Evolutionary conservation across 2,888 invertebrate genomes (phyloP).

Genomic region (Rhingia campestris): DNA sequence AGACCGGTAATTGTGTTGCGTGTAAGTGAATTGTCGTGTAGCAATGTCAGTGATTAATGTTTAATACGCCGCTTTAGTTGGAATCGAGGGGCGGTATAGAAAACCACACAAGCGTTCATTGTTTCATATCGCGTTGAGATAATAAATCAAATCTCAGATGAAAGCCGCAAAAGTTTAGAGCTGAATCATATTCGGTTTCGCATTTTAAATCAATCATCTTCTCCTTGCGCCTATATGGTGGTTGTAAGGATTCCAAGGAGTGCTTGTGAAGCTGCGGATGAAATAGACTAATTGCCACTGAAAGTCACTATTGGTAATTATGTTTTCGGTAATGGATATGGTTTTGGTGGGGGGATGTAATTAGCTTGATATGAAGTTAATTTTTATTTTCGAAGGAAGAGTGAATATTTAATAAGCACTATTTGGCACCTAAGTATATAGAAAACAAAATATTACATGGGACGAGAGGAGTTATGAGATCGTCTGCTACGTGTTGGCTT

Average conservation of each 20-base stretch:
- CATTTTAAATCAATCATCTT: conserved; percentile 66
- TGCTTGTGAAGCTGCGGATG: conserved; percentile 23
- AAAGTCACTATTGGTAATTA: conserved; percentile 23
- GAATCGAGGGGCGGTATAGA: not conserved
- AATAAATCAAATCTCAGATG: conserved; percentile 67
- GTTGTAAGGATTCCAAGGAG: conserved; percentile 22
- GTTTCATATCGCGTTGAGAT: conserved; percentile 13
- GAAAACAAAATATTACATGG: too few relatives aligned
- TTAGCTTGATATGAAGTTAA: too few relatives aligned
- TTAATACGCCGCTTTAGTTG: conserved; percentile 42
- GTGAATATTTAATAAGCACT: too few relatives aligned
- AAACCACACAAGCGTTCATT: not conserved
- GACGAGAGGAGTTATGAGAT: too few relatives aligned
- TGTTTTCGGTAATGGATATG: not conserved
- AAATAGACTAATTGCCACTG: conserved; percentile 25
- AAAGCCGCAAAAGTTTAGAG: conserved; percentile 47
- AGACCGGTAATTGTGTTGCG: conserved; percentile 62
- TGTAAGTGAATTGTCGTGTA: conserved; percentile 73
- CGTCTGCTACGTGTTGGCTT: too few relatives aligned
- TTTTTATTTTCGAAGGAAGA: too few relatives aligned
- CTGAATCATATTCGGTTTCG: conserved; percentile 47
- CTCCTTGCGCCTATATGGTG: conserved; percentile 16
- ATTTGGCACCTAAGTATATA: too few relatives aligned
- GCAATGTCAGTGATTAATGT: conserved; percentile 74
- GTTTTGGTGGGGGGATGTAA: too few relatives aligned